Conservation (phyloP, 2,888 invertebrate species). For the Bruchidius siliquastri region DNA sequence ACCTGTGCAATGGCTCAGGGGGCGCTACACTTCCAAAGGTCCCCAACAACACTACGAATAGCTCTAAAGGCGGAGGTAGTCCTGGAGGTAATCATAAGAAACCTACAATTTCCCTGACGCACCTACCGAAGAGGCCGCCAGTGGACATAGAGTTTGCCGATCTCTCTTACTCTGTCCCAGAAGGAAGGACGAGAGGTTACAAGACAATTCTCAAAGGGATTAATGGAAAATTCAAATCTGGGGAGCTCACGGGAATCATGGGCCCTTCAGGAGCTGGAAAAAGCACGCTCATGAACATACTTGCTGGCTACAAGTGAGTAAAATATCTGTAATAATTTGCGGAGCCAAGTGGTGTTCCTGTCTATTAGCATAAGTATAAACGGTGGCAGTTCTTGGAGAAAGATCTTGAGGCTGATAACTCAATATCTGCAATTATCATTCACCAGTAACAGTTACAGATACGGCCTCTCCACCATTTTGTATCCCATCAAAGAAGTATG, state of each 20-base stretch:
- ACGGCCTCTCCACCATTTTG: too few species aligned
- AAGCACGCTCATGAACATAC: slow-evolving; percentile 82
- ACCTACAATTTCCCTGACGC: slow-evolving; percentile 71
- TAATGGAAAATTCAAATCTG: slow-evolving; percentile 81
- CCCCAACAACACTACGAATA: slow-evolving; percentile 54
- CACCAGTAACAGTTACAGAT: too few species aligned
- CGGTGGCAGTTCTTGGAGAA: too few species aligned
- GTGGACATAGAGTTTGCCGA: slow-evolving; percentile 88
- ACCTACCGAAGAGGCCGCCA: slow-evolving; percentile 79
- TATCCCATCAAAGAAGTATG: too few species aligned
- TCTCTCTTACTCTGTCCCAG: slow-evolving; percentile 84
- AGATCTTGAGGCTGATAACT: too few species aligned
- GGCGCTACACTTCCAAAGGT: slow-evolving; percentile 58
- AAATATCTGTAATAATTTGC: background rate
- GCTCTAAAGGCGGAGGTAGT: slow-evolving; percentile 35
- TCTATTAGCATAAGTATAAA: too few species aligned
- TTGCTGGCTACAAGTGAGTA: slow-evolving; percentile 84
- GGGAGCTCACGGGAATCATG: slow-evolving; percentile 94
- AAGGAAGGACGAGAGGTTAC: slow-evolving; percentile 73
- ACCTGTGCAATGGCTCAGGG: slow-evolving; percentile 64
- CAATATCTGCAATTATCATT: too few species aligned
- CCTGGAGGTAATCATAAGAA: slow-evolving; percentile 67
- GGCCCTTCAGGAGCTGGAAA: slow-evolving; percentile 83
- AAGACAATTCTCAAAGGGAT: slow-evolving; percentile 75
- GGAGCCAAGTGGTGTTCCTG: too few species aligned